Conservation (phyloP, 2,113 vertebrate species). For the Steatornis caripensis region DNA sequence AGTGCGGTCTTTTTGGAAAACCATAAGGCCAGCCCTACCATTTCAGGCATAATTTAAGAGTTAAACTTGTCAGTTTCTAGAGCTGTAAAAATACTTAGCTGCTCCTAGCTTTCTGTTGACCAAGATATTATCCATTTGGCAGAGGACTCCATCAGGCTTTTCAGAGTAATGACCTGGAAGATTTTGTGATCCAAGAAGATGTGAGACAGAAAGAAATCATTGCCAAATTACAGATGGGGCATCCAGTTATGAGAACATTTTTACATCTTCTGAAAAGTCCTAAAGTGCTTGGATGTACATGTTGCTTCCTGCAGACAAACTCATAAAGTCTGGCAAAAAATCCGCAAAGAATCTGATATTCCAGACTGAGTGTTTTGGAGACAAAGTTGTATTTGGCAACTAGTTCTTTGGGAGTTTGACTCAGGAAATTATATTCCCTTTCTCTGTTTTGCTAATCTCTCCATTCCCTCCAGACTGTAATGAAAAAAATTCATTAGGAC, state of each 20-base stretch:
- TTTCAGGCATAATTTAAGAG: not conserved
- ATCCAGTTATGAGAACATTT: slow-evolving; percentile 22
- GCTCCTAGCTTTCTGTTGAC: not conserved
- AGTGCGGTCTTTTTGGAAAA: not conserved
- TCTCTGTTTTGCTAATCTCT: not conserved
- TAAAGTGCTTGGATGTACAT: slow-evolving; percentile 8
- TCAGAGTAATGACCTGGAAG: slow-evolving; percentile 12
- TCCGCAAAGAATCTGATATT: not conserved
- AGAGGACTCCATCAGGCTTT: not conserved
- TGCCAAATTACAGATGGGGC: slow-evolving; percentile 1
- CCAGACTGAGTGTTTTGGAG: slow-evolving; percentile 18
- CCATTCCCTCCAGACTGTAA: not conserved
- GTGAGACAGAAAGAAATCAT: not conserved
- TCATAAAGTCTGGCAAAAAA: slow-evolving; percentile 17
- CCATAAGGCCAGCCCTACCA: not conserved
- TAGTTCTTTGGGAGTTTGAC: not conserved
- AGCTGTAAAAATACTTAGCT: slow-evolving; percentile 9
- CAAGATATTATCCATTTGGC: slow-evolving; percentile 5
- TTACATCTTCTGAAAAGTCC: slow-evolving; percentile 12
- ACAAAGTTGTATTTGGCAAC: not conserved
- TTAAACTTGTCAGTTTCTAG: not conserved
- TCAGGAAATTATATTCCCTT: slow-evolving; percentile 36
- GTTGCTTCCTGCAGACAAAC: slow-evolving; percentile 2
- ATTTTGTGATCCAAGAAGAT: slow-evolving; percentile 9
- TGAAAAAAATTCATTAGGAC: not conserved